A percentile compares a stretch with the other conserved stretches of the same genome.
These are phyloP conservation scores for Dorcus hopei DNA, from an alignment of 2,888 invertebrate genomes.

Conservation along the genomic window DNA sequence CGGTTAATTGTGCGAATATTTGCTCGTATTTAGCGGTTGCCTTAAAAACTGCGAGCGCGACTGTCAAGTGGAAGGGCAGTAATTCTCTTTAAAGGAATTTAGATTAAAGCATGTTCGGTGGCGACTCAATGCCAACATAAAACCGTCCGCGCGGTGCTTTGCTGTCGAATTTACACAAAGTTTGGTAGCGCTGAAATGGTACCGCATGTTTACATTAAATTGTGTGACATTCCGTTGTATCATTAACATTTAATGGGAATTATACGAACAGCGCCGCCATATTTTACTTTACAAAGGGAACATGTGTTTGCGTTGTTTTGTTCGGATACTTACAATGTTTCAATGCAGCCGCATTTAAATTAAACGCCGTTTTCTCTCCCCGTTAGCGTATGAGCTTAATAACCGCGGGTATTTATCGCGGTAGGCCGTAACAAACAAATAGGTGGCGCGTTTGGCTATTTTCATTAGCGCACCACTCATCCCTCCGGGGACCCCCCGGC, in stretches of 20 bases:
- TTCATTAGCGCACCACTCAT: conserved; percentile 16
- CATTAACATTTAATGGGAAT: conserved; percentile 51
- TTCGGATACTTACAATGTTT: conserved; percentile 29
- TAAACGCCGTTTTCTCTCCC: neutral
- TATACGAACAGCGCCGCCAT: conserved; percentile 40
- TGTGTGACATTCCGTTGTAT: conserved; percentile 47
- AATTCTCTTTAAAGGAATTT: conserved; percentile 34
- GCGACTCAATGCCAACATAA: conserved; percentile 33
- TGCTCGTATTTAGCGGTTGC: no score
- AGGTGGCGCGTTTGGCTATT: conserved; percentile 23
- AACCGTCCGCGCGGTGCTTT: conserved; percentile 37
- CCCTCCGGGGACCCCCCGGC: conserved; percentile 21
- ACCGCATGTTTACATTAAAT: conserved; percentile 45
- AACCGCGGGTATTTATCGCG: conserved; percentile 21
- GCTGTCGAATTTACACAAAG: conserved; percentile 44
- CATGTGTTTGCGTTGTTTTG: conserved; percentile 46
- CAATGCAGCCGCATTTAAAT: neutral
- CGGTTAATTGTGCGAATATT: no score
- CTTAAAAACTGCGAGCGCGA: no score
- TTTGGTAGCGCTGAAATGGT: conserved; percentile 41
- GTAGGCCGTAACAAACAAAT: conserved; percentile 22
- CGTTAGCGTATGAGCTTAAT: conserved; percentile 21
- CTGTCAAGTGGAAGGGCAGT: conserved; percentile 11
- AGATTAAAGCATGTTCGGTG: conserved; percentile 37
- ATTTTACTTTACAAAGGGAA: conserved; percentile 46